Evolutionary conservation across 2,888 invertebrate species (phyloP), one percentile per base, ranked within the genome.

Genomic region (Lasioglossum calceatum): DNA sequence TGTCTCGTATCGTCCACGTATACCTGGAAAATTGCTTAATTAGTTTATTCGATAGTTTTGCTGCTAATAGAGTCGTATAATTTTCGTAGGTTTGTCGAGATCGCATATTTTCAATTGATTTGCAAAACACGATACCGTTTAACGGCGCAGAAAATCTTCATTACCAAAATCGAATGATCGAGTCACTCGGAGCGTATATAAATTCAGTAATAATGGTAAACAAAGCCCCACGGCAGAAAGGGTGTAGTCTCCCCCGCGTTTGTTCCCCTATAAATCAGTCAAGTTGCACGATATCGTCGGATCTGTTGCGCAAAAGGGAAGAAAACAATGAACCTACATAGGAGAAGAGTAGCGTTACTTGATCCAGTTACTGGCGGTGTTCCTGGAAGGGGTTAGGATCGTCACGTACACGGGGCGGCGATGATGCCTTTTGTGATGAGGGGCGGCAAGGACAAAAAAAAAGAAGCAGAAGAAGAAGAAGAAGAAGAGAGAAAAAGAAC

Each of bases 301-400:
- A 78, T 78, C 82, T 81, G 79, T 84, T 81, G 78, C 77, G 78
- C 73, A 36, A 79, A 86, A 85, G 78, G 84, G 74, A 74, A 19
- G 54, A 78, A 85, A 85, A 88, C 86, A 90, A 89, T 81, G 89
- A 81, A 80, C 70, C 73, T 72, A 81, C 75, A 61, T 72, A 64
- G 82, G 77, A 64, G 42, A 64, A 85, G 89, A 86, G 88, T 85
- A 80, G 86, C 73, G 88, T 89, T 89, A 90, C 87, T 91, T 91
- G 91, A 91, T 89, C 89, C 89, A 89, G 88, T 91, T 91, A 90
- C 86, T 64, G 76, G 44, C 82, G 85, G 81, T 77, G 87, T 89
- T 88, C 75, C 89, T 87, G 85, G 85, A 89, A 88, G 73, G 73
- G 73, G 73, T 86, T 81, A 87, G 88, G 86, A 86, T 88, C 88